phyloP scores from a whole-genome alignment of 2,113 vertebrate genomes.

The Diphyllodes magnificus region DNA sequence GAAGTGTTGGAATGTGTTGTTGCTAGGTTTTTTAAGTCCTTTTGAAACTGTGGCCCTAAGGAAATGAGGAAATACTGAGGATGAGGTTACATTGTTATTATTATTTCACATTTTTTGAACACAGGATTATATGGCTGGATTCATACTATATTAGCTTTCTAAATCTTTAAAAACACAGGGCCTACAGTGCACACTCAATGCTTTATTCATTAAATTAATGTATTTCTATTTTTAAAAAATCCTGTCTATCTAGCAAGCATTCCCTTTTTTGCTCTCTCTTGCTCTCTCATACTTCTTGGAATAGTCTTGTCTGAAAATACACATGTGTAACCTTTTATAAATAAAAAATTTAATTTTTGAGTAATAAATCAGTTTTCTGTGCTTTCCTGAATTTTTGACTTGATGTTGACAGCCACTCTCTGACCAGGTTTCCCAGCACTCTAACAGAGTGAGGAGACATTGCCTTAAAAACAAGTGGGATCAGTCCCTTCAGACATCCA shows the following conservation, averaged over 20 bases:
- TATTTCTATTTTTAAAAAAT: neutral
- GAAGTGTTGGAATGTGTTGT: slow-evolving; percentile 55
- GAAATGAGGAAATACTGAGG: slow-evolving; percentile 50
- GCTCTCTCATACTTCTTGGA: neutral
- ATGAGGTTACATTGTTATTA: slow-evolving; percentile 49
- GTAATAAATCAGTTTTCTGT: slow-evolving; percentile 42
- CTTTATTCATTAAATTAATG: neutral
- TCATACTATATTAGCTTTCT: slow-evolving; percentile 35
- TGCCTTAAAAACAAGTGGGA: neutral
- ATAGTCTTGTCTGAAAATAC: neutral
- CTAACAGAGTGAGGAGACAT: neutral
- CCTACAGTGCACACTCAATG: neutral
- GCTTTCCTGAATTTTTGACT: slow-evolving; percentile 31
- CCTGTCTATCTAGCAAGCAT: neutral
- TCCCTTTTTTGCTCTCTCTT: neutral
- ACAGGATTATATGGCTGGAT: neutral
- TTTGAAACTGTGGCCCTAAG: slow-evolving; percentile 51
- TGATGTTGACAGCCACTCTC: slow-evolving; percentile 27
- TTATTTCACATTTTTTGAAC: slow-evolving; percentile 44
- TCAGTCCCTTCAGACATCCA: neutral
- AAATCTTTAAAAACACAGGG: neutral
- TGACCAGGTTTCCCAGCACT: neutral
- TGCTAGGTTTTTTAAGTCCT: slow-evolving; percentile 47
- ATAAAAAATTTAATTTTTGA: neutral
- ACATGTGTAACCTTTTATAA: neutral